phyloP scores from a whole-genome alignment of 2,113 vertebrate species.

The Syngnathoides biaculeatus region DNA sequence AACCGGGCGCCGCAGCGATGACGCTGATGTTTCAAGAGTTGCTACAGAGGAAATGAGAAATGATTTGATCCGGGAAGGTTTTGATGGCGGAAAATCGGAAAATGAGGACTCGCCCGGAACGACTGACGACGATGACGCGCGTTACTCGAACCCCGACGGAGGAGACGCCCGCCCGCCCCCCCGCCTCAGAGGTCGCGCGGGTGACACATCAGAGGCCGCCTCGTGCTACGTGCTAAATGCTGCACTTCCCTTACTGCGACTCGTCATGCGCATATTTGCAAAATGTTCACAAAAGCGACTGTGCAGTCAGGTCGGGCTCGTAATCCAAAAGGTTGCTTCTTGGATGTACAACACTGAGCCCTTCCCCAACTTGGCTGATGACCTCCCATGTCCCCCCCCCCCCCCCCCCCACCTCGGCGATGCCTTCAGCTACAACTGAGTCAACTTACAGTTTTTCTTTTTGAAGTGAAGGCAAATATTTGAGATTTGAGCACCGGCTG shows the following conservation, averaged over 20 bases:
- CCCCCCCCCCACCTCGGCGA: too few relatives aligned
- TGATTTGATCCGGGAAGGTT: constrained; percentile 1
- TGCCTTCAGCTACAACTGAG: too few relatives aligned
- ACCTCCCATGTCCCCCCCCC: too few relatives aligned
- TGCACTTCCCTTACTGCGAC: constrained; percentile 21
- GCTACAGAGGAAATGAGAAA: neutral
- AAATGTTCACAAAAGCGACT: neutral
- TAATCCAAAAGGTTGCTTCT: too few relatives aligned
- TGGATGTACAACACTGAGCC: too few relatives aligned
- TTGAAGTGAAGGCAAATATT: too few relatives aligned
- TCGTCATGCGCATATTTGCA: constrained; percentile 9
- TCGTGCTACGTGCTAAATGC: constrained; percentile 1
- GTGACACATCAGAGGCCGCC: constrained; percentile 5
- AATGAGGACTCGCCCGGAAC: constrained; percentile 12
- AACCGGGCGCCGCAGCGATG: neutral
- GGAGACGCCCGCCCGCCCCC: too few relatives aligned
- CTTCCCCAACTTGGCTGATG: too few relatives aligned
- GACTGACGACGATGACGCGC: constrained; percentile 17
- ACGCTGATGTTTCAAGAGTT: neutral
- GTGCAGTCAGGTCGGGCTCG: too few relatives aligned
- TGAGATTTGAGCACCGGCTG: too few relatives aligned
- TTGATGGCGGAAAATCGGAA: constrained; percentile 11
- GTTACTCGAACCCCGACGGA: constrained; percentile 3
- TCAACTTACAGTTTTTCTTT: too few relatives aligned
- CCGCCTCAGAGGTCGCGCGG: constrained; percentile 11